phyloP scores from a whole-genome alignment of 1,140 invertebrate species.

The Aphaenogaster rudis region DNA sequence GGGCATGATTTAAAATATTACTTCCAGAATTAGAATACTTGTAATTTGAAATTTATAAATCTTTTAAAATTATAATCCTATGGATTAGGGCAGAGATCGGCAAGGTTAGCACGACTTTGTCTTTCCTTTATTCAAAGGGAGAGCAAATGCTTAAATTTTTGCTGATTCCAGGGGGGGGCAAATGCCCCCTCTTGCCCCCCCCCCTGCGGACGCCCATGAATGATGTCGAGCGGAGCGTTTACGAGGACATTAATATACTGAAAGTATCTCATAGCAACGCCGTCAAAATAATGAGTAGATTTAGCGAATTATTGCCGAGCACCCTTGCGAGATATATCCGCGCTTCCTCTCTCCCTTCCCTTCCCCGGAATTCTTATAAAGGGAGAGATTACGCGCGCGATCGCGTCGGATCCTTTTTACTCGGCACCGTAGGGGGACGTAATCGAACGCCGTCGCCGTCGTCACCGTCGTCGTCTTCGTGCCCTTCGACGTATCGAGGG shows the following conservation, averaged over 20 bases:
- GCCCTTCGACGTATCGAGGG: slow-evolving; percentile 43
- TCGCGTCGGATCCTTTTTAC: slow-evolving; percentile 33
- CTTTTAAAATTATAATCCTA: too few relatives aligned
- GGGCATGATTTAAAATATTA: too few relatives aligned
- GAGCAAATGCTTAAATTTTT: too few relatives aligned
- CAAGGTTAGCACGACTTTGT: too few relatives aligned
- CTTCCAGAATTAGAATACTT: too few relatives aligned
- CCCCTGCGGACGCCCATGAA: background rate
- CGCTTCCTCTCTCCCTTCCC: background rate
- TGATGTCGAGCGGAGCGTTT: background rate
- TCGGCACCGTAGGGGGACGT: background rate
- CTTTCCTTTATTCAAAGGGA: too few relatives aligned
- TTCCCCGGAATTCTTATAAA: slow-evolving; percentile 9
- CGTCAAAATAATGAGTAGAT: background rate
- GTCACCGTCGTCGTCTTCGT: background rate
- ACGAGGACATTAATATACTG: background rate
- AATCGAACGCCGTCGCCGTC: slow-evolving; percentile 16
- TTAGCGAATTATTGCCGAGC: background rate
- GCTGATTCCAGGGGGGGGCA: too few relatives aligned
- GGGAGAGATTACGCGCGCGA: slow-evolving; percentile 12
- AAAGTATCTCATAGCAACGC: background rate
- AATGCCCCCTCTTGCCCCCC: too few relatives aligned
- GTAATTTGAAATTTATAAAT: too few relatives aligned
- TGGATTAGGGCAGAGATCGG: too few relatives aligned
- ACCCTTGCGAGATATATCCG: background rate